Evolutionary conservation across 2,113 vertebrate species (phyloP), one percentile per base, ranked within the genome.

Genomic region (Labeo rohita): DNA sequence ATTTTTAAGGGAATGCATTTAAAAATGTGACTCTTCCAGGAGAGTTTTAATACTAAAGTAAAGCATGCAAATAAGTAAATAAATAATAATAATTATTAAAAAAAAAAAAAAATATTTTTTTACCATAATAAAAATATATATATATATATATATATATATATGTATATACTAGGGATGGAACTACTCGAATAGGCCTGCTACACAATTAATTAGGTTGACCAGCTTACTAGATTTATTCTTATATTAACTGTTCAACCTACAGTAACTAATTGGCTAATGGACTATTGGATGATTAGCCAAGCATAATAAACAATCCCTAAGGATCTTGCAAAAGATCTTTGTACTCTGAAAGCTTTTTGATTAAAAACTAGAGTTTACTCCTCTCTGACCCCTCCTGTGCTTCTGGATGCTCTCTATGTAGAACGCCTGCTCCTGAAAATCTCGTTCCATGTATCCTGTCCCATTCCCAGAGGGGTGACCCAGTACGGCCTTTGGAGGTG

Each of bases 401-500:
- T 73, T 63, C 56, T 43, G 16, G 47, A 74, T 28, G 65, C 28
- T 70, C n/a, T 79, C 68, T 16, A 21, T 34, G 21, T 50, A 45
- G 61, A 43, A 45, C 2, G 43, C 50, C 45, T 76, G 6, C 59
- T 85, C 13, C 15, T 43, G 49, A 65, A 83, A 77, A 75, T 61
- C 45, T 28, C 36, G 8, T 45, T 49, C n/a, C 75, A 45, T 63
- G 28, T 18, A 49, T 43, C 8, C 43, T 52, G 79, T 78, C 70
- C 76, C n/a, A 23, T 70, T 70, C 13, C 28, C 80, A 74, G 74
- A 18, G 84, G 16, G 72, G 49, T 86, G 87, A 86, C 68, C 39
- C 8, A 49, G 83, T 68, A 65, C 11, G 43, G 50, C 72, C 52
- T 63, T 65, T 73, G 84, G 77, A 81, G 63, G 85, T 79, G 45